Evolutionary conservation across 2,113 vertebrate genomes (phyloP).

Genomic region (Sylvicapra grimmia): DNA sequence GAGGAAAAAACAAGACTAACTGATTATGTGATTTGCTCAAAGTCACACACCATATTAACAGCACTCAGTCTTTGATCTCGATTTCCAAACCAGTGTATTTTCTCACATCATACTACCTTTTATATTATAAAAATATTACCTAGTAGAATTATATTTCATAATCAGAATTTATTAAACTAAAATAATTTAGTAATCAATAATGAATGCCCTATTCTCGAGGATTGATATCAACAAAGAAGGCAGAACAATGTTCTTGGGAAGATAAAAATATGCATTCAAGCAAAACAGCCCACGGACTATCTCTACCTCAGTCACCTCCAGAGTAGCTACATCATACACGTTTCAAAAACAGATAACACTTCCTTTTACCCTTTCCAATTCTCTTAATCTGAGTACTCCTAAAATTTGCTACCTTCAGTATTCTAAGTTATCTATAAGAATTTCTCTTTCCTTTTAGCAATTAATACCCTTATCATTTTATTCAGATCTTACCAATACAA

Average conservation of each 20-base stretch:
- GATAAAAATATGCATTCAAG: slow-evolving; percentile 2
- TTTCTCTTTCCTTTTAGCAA: neutral
- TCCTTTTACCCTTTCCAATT: neutral
- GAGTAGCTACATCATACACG: neutral
- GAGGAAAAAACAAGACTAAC: neutral
- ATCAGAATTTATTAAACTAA: neutral
- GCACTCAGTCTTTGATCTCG: neutral
- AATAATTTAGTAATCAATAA: neutral
- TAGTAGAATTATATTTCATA: neutral
- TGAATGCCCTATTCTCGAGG: neutral
- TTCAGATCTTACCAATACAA: neutral
- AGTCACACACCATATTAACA: neutral
- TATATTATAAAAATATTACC: neutral
- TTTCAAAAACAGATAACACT: neutral
- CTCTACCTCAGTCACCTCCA: neutral
- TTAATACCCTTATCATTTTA: neutral
- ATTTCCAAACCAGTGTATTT: neutral
- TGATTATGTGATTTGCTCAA: neutral
- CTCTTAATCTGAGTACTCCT: neutral
- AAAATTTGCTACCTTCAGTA: neutral
- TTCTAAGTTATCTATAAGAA: neutral
- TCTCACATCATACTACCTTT: neutral
- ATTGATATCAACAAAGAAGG: neutral
- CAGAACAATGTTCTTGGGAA: neutral
- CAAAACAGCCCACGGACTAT: neutral